phyloP scores from a whole-genome alignment of 1,140 invertebrate species.

The Dufourea novaeangliae region DNA sequence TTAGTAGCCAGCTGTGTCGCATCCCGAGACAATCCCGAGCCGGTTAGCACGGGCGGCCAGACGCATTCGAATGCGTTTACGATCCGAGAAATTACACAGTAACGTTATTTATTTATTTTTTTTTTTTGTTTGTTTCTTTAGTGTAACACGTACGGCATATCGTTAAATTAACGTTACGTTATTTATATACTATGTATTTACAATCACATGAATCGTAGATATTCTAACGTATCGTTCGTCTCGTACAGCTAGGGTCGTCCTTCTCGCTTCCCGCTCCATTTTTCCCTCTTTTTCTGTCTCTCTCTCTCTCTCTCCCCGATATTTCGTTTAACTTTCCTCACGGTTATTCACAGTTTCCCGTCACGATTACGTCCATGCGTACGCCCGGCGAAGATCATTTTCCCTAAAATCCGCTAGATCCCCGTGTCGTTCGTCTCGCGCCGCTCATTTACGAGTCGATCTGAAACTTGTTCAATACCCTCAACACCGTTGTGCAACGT shows the following conservation, averaged over 20 bases:
- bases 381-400: neutral
- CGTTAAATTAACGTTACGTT: constrained; percentile 80
- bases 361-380: constrained; percentile 1
- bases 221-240: constrained; percentile 78
- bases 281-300: constrained; percentile 32
- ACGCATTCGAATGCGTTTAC: constrained; percentile 74
- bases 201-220: constrained; percentile 82
- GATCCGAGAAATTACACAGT: constrained; percentile 80
- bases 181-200: constrained; percentile 83
- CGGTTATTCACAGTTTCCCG: constrained; percentile 28
- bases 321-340: constrained; percentile 44
- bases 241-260: constrained; percentile 53
- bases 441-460: constrained; percentile 61
- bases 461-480: constrained; percentile 82
- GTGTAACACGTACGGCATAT: constrained; percentile 81
- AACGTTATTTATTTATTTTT: constrained; percentile 74
- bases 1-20: neutral
- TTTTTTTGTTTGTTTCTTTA: constrained; percentile 67
- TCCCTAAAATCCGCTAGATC: neutral
- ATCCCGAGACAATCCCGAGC: constrained; percentile 52
- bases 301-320: constrained; percentile 46
- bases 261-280: constrained; percentile 33
- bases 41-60: constrained; percentile 81
- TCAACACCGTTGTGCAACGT: constrained; percentile 63
- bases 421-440: neutral